A percentile compares a stretch with the other conserved stretches of the same genome.
phyloP scores from a whole-genome alignment of 2,888 invertebrate species.

The Allolobophora icterica region DNA sequence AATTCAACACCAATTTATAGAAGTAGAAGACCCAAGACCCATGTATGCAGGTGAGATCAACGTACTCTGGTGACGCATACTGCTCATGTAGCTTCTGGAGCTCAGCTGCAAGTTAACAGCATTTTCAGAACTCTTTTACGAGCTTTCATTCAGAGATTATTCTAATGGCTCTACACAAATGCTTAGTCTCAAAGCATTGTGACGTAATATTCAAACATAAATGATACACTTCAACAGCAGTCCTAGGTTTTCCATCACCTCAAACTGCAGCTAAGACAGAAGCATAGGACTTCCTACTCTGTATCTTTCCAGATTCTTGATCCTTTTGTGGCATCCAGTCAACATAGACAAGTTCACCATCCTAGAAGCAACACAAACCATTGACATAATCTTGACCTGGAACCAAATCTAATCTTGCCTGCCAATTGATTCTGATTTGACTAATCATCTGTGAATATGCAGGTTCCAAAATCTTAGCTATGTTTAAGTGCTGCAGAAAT shows the following conservation, averaged over 20 bases:
- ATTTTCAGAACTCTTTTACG: background rate
- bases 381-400: background rate
- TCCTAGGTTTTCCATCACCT: no score
- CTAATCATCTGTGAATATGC: no score
- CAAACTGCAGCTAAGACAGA: background rate
- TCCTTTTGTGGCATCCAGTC: conserved; percentile 67
- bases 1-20: no score
- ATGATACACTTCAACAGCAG: background rate
- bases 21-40: no score
- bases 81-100: background rate
- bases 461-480: no score
- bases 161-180: background rate
- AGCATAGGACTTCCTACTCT: background rate
- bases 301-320: conserved; percentile 63
- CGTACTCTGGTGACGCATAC: background rate
- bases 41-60: no score
- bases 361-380: conserved; percentile 51
- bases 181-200: background rate
- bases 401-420: no score
- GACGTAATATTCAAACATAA: background rate
- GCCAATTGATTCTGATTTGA: no score
- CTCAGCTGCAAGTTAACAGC: background rate
- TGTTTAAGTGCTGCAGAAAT: no score
- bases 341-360: conserved; percentile 65
- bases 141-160: no score